Percentiles rank a stretch among this genome's conserved stretches.
These are phyloP conservation scores for Ceratoteleas bidentatus DNA, from an alignment of 1,140 invertebrate genomes.

Conservation along the genomic window DNA sequence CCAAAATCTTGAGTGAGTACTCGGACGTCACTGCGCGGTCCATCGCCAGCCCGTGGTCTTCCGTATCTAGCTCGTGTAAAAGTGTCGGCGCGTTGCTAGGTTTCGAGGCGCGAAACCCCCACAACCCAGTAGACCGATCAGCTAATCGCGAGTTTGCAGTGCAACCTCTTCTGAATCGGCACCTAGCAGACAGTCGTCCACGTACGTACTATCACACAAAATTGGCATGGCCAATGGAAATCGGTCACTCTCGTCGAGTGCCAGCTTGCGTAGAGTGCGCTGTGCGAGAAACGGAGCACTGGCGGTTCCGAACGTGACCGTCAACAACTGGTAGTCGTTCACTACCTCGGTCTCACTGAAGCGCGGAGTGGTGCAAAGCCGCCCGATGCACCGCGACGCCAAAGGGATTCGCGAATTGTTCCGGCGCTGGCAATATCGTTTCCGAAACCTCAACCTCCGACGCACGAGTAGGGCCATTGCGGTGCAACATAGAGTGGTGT, in stretches of 20 bases:
- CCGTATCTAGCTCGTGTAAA: neutral
- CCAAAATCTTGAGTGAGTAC: neutral
- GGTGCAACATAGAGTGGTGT: too few species aligned
- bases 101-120: neutral
- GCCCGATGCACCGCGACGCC: too few species aligned
- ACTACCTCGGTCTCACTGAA: neutral
- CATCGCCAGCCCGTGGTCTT: too few species aligned
- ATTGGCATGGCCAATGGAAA: neutral
- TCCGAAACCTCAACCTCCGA: too few species aligned
- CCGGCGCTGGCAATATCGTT: too few species aligned
- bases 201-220: neutral
- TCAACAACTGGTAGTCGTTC: neutral
- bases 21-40: neutral
- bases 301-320: neutral
- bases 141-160: neutral
- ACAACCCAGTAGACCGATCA: neutral
- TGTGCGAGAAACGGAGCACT: neutral
- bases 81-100: neutral
- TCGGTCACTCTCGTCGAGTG: neutral
- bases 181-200: slow-evolving; percentile 1
- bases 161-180: neutral
- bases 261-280: neutral
- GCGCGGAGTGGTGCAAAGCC: too few species aligned
- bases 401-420: neutral
- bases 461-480: too few species aligned